phyloP scores from a whole-genome alignment of 2,888 invertebrate genomes.

The Mesorhabditis spiculigera region DNA sequence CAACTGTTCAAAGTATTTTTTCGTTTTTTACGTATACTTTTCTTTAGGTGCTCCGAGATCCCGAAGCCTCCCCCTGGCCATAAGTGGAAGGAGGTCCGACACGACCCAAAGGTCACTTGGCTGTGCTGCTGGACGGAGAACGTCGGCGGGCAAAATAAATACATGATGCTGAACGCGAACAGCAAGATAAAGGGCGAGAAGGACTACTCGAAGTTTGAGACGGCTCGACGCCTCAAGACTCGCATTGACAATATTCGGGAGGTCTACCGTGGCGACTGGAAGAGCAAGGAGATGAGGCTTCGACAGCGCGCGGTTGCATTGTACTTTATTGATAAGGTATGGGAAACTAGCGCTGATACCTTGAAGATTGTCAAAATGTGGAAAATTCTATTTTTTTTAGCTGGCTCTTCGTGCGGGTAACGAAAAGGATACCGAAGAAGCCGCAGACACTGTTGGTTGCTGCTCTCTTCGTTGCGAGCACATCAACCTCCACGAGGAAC shows the following conservation, averaged over 20 bases:
- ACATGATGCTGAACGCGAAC: constrained; percentile 98
- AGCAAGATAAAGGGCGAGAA: constrained; percentile 98
- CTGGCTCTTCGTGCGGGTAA: constrained; percentile 97
- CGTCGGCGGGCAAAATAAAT: constrained; percentile 85
- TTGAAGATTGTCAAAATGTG: not conserved
- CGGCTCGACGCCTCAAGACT: constrained; percentile 84
- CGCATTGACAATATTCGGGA: constrained; percentile 86
- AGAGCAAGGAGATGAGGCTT: constrained; percentile 95
- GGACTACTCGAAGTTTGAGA: constrained; percentile 98
- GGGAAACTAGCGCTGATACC: not conserved
- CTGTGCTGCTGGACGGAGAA: constrained; percentile 97
- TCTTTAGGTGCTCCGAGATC: constrained; percentile 62
- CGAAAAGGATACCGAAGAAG: constrained; percentile 97
- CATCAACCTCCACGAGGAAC: constrained; percentile 76
- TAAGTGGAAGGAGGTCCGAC: constrained; percentile 90
- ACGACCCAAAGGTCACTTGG: constrained; percentile 94
- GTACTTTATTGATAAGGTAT: constrained; percentile 91
- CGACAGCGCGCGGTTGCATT: constrained; percentile 93
- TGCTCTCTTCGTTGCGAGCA: constrained; percentile 96
- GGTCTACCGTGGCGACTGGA: constrained; percentile 77
- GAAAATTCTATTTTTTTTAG: constrained; percentile 38
- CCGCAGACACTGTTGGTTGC: constrained; percentile 82
- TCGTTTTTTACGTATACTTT: not conserved
- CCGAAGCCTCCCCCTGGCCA: constrained; percentile 85
- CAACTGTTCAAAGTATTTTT: constrained; percentile 80